phyloP scores from a whole-genome alignment of 2,888 invertebrate genomes.

The Trissolcus brochymenae region DNA sequence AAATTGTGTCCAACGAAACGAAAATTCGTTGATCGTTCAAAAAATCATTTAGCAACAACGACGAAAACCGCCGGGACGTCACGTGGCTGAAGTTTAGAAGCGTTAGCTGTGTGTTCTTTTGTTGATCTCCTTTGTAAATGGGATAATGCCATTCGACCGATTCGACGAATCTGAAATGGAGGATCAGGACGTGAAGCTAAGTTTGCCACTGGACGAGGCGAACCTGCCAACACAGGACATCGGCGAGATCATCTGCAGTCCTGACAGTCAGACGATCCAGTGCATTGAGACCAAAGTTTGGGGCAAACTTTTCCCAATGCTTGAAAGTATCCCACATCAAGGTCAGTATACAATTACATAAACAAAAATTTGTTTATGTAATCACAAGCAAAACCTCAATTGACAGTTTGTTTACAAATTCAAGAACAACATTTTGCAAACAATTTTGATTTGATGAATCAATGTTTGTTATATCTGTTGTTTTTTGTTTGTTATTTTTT shows the following conservation, averaged over 20 bases:
- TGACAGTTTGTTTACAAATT: neutral
- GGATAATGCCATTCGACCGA: too few relatives aligned
- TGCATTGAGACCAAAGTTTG: neutral
- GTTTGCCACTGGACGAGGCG: slow-evolving; percentile 1
- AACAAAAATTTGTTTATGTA: neutral
- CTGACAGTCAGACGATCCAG: neutral
- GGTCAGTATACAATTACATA: neutral
- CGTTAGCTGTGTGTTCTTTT: too few relatives aligned
- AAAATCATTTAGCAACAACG: too few relatives aligned
- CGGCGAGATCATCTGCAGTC: neutral
- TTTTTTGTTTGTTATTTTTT: too few relatives aligned
- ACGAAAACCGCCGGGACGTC: too few relatives aligned
- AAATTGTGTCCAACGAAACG: too few relatives aligned
- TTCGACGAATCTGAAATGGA: too few relatives aligned
- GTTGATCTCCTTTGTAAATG: too few relatives aligned
- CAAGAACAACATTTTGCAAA: neutral
- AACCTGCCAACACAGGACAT: neutral
- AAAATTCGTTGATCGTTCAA: too few relatives aligned
- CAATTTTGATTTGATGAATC: neutral
- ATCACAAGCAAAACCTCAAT: neutral
- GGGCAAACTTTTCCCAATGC: slow-evolving; percentile 20
- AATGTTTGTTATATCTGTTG: neutral
- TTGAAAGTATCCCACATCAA: neutral
- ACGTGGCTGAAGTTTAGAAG: too few relatives aligned
- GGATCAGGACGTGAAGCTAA: neutral